Evolutionary conservation across 2,797 vertebrate genomes (phyloP), one percentile per base, ranked within the genome.

Genomic region (Acrocephalus scirpaceus): DNA sequence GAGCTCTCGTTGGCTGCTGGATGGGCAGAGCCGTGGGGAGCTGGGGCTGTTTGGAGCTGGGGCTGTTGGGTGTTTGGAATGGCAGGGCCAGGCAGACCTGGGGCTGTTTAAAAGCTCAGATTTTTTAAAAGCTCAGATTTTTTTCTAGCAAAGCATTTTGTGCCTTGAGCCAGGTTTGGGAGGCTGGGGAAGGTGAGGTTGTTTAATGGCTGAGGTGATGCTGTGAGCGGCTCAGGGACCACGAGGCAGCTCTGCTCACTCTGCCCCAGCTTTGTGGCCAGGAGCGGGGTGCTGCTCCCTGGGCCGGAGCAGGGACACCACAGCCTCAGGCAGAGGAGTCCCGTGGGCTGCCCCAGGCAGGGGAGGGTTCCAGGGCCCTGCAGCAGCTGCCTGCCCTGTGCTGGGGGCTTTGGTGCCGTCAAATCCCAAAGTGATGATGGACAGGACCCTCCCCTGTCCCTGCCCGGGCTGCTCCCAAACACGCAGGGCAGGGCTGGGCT

Each of bases 151-250:
- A 83, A 88, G 56, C 10, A 60, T 62, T 85, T 82, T 82, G 60
- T 90, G 70, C 75, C 95, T 92, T 92, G 92, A 86, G 87, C 72
- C 75, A 32, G 65, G 34, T 81, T 51, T 94, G 87, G 96, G 91
- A 60, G 87, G 88, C 26, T 12, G 26, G 44, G 54, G 19, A 18
- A 44, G 51, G 19, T 19, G 60, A 45, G 70, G 81, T 44, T 3
- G 4, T 8, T 42, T 44, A 25, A 6, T 26, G 34, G 69, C 61
- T 5, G 2, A 9, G 34, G 40, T 25, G 25, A 30, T 3, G 27
- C 26, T 38, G 29, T 10, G 21, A 38, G 44, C 0, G 2, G 42
- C 66, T 47, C 2, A 0, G 51, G 77, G 34, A 11, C 10, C 0
- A 0, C 0, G 0, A 7, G 29, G 51, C 40, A 22, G 51, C 21